Base-by-base conservation (phyloP, 2,888 invertebrate genomes). In the Agrilus mali region DNA sequence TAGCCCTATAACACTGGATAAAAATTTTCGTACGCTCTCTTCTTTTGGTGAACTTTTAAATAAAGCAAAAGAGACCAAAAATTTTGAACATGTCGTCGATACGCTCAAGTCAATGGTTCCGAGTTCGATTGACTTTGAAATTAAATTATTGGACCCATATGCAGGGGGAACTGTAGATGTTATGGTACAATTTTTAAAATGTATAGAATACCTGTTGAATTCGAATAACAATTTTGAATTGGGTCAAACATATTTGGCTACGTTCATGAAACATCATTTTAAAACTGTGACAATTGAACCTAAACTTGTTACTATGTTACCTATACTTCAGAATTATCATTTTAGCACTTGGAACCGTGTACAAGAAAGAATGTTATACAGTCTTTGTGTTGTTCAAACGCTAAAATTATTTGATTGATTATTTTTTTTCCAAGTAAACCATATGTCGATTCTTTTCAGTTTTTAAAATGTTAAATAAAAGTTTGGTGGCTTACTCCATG, bases 161-260 rank as follows among this genome's bases (percentile, higher is more conserved):
- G 73, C 72, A 0, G 86, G 83, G 5, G 88, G 85, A 0, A 80
- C 82, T 0, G 58, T 75, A 6, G 68, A 74, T 22, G 70, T 88
- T 1, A 77, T 95, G 78, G 63, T 77, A 31, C 78, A 84, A 53
- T 95, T 93, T 67, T 66, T 95, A 42, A 73, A 77, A 53, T 77
- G 87, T 67, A 65, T 94, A 16, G 70, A 75, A 44, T 68, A 68
- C 43, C 80, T 85, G 71, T 70, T 96, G 33, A 70, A 74, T 51
- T 80, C 78, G 2, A 87, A 86, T 57, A 75, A 64, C 48, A 79
- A 94, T 68, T 96, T 92, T 66, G 96, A 97, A 69, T 67, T 95
- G 43, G 81, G 83, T 0, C 89, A 95, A 61, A 82, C 94, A 0
- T 96, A 94, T 67, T 72, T 96, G 46, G 82, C 82, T 37, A 72